A percentile compares a stretch with the other conserved stretches of the same genome.
These are phyloP conservation scores for Pyxicephalus adspersus DNA, from an alignment of 2,113 vertebrate species.

Conservation along the genomic window DNA sequence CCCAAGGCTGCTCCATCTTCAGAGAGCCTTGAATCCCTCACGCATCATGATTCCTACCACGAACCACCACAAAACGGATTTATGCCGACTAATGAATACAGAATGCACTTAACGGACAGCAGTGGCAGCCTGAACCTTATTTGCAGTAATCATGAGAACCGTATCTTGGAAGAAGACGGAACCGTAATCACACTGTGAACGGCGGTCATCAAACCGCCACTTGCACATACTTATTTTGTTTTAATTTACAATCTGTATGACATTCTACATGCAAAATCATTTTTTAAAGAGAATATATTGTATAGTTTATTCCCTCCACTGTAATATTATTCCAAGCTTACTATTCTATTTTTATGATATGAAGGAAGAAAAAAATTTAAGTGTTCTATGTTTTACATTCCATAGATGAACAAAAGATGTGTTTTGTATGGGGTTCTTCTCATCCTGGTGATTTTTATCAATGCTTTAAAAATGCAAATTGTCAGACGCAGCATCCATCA, in stretches of 20 bases:
- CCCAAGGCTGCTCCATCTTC: conserved; percentile 64
- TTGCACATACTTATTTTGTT: conserved; percentile 41
- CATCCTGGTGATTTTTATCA: neutral
- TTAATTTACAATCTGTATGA: conserved; percentile 46
- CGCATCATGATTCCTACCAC: conserved; percentile 80
- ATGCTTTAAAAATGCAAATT: neutral
- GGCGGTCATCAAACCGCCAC: neutral
- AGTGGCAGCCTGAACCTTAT: conserved; percentile 66
- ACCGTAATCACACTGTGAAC: conserved; percentile 92
- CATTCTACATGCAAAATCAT: conserved; percentile 16
- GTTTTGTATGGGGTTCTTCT: neutral
- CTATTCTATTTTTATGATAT: conserved; percentile 43
- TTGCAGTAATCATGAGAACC: conserved; percentile 64
- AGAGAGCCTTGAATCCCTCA: conserved; percentile 76
- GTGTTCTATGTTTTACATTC: conserved; percentile 39
- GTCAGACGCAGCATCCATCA: neutral
- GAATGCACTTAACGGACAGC: conserved; percentile 65
- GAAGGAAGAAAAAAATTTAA: conserved; percentile 15
- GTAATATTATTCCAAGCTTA: conserved; percentile 1
- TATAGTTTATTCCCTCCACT: conserved; percentile 39
- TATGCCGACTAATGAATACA: conserved; percentile 70
- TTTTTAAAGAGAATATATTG: conserved; percentile 43
- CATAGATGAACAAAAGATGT: conserved; percentile 18
- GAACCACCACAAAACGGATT: conserved; percentile 84
- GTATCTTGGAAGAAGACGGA: conserved; percentile 89